Conservation (phyloP, 2,113 vertebrate genomes). For the Rhizomys pruinosus region DNA sequence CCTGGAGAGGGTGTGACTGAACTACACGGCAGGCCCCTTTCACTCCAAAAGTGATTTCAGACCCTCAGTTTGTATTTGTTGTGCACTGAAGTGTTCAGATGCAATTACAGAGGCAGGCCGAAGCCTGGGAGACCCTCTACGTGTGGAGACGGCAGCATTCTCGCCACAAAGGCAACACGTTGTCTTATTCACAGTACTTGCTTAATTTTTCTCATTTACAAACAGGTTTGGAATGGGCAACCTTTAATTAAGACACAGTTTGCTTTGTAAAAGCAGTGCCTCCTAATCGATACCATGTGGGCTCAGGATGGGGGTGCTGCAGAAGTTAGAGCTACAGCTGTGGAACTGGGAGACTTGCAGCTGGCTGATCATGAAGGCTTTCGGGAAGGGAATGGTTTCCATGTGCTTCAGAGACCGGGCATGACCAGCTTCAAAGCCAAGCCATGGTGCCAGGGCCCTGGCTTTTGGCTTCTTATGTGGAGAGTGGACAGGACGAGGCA, state of each 20-base stretch:
- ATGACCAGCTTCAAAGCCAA: slow-evolving; percentile 90
- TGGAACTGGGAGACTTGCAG: slow-evolving; percentile 81
- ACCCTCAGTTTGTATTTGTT: background rate
- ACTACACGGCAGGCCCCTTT: background rate
- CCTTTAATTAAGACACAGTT: slow-evolving; percentile 86
- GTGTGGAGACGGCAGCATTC: slow-evolving; percentile 65
- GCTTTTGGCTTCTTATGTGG: slow-evolving; percentile 81
- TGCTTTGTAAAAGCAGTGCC: slow-evolving; percentile 76
- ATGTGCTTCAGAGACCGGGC: slow-evolving; percentile 88
- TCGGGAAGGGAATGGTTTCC: slow-evolving; percentile 88
- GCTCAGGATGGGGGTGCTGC: slow-evolving; percentile 62
- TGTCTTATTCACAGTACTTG: slow-evolving; percentile 68
- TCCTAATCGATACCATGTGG: slow-evolving; percentile 86
- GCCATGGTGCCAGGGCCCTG: slow-evolving; percentile 87
- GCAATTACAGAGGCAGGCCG: slow-evolving; percentile 1
- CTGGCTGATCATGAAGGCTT: slow-evolving; percentile 87
- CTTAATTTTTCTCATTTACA: slow-evolving; percentile 85
- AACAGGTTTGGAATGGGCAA: slow-evolving; percentile 80
- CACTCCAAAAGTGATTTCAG: background rate
- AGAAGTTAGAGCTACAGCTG: slow-evolving; percentile 80
- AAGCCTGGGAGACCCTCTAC: slow-evolving; percentile 63
- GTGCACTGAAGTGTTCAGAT: background rate
- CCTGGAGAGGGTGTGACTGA: background rate
- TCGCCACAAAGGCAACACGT: slow-evolving; percentile 63
- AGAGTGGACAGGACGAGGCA: background rate